Evolutionary conservation across 2,888 invertebrate genomes (phyloP).

Genomic region (Melolontha melolontha): DNA sequence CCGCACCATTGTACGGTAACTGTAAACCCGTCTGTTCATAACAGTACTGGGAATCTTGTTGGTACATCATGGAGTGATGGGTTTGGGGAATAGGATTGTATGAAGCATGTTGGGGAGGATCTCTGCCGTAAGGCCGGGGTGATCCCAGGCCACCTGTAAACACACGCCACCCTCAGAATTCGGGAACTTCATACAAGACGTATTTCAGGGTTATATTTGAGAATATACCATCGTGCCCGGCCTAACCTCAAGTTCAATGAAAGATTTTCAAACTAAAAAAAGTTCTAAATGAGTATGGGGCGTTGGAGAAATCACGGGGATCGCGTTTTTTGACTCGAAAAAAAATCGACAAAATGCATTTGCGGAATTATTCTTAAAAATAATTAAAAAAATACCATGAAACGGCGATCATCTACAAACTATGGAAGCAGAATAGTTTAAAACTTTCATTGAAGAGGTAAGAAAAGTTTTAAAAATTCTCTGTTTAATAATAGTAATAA

Average conservation of each 20-base stretch:
- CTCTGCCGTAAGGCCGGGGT: conserved; percentile 69
- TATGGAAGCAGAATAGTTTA: conserved; percentile 25
- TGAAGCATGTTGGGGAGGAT: conserved; percentile 63
- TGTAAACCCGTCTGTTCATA: conserved; percentile 70
- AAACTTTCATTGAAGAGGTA: conserved; percentile 48
- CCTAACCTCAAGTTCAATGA: conserved; percentile 41
- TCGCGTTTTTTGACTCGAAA: neutral
- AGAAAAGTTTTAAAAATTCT: conserved; percentile 46
- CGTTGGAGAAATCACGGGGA: too few species aligned
- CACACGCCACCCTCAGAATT: conserved; percentile 62
- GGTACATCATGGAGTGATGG: conserved; percentile 66
- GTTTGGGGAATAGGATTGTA: conserved; percentile 67
- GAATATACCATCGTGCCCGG: neutral
- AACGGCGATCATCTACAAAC: conserved; percentile 4
- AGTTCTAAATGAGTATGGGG: too few species aligned
- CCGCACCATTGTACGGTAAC: conserved; percentile 64
- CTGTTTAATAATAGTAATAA: conserved; percentile 37
- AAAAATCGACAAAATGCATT: conserved; percentile 5
- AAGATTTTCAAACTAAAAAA: conserved; percentile 30
- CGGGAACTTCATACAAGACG: conserved; percentile 21
- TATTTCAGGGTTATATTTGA: conserved; percentile 7
- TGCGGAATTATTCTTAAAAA: neutral
- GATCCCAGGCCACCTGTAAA: conserved; percentile 72
- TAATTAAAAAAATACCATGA: conserved; percentile 22
- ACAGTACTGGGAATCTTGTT: conserved; percentile 71